These are phyloP conservation scores for Drosophila pseudotalamancana DNA, from an alignment of 2,888 invertebrate species.

Conservation along the genomic window DNA sequence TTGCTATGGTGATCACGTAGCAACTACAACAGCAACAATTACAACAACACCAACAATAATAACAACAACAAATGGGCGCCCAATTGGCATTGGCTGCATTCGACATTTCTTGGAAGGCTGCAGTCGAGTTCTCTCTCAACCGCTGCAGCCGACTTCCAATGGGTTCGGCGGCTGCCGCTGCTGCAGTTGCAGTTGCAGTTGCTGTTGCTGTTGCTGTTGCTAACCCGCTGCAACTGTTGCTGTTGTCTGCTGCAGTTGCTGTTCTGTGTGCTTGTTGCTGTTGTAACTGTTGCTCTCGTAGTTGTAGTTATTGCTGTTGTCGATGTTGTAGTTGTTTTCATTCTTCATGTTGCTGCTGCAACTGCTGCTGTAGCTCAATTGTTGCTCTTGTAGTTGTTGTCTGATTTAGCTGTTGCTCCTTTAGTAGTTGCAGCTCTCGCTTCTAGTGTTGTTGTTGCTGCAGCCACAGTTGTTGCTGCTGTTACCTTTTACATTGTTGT, in stretches of 20 bases:
- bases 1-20: conserved; percentile 80
- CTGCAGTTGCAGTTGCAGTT: not conserved
- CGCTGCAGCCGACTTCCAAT: conserved; percentile 30
- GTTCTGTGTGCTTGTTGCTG: not conserved
- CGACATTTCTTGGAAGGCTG: conserved; percentile 53
- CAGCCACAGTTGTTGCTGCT: not conserved
- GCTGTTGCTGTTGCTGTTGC: conserved; percentile 15
- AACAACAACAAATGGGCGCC: conserved; percentile 36
- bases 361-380: not conserved
- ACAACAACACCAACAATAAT: conserved; percentile 25
- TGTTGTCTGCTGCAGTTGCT: conserved; percentile 5
- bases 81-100: conserved; percentile 61
- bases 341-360: not conserved
- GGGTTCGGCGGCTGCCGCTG: conserved; percentile 12
- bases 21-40: conserved; percentile 30
- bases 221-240: not conserved
- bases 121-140: conserved; percentile 14
- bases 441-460: too few species aligned
- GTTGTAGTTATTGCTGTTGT: conserved; percentile 6
- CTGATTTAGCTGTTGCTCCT: conserved; percentile 3
- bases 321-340: not conserved
- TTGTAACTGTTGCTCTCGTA: conserved; percentile 9
- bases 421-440: conserved; percentile 10
- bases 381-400: not conserved
- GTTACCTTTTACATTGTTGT: not conserved